Evolutionary conservation across 2,113 vertebrate genomes (phyloP), one percentile per base, ranked within the genome.

Genomic region (Charina bottae): DNA sequence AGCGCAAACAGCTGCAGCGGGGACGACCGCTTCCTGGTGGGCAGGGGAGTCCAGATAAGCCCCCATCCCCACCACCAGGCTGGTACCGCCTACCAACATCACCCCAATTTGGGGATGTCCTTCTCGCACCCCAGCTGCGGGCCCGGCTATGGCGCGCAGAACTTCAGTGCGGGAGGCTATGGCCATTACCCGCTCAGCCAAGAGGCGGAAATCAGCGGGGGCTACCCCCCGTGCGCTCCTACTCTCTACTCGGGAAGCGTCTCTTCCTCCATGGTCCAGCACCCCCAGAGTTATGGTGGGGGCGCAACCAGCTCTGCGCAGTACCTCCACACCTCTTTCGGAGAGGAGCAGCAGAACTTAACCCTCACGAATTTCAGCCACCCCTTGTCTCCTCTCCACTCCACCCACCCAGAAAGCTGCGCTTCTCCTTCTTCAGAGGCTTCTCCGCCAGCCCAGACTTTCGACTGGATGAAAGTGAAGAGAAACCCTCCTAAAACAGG

Each of bases 401-500:
- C 97, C 54, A 97, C 96, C 85, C 99, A 98, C 95, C 97, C 98
- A 95, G 98, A 99, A 92, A 97, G 97, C 68, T 98, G 98, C 93
- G 98, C 98, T 86, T 99, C 99, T n/a, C 99, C 99, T 72, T 95
- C 98, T 84, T 96, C 98, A 13, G 99, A 99, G 90, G 97, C 98
- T 10, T 97, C 98, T 24, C 97, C 98, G 85, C 97, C 98, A 84
- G 97, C 98, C 9, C 99, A 99, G 95, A 99, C 99, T 84, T 99
- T 99, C 97, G 99, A 99, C 97, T 99, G 99, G 99, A 99, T 99
- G 99, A 99, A 99, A 97, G 99, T 99, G 55, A 99, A 99, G 97
- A 98, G 99, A 96, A 99, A 99, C 78, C 99, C 99, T 90, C 99
- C 99, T 68, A 99, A 99, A 97, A 99, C 99, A 98, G 99, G 99